A percentile compares a stretch with the other conserved stretches of the same genome.
phyloP scores from a whole-genome alignment of 2,797 vertebrate species.

The Pipistrellus nathusii region DNA sequence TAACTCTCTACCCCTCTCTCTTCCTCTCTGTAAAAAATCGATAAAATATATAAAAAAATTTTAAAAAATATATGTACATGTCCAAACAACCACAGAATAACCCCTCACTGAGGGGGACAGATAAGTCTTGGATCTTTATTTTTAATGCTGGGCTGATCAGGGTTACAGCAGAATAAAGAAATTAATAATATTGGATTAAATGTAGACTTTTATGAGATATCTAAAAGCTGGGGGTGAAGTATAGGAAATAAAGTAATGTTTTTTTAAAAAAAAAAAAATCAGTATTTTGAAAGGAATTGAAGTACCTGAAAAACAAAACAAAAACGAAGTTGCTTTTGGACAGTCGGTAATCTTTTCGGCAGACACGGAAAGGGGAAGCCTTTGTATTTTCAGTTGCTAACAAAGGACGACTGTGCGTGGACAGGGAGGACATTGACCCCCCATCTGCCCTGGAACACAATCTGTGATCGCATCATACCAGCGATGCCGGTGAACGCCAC shows the following conservation, averaged over 20 bases:
- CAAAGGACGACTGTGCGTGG: slow-evolving; percentile 61
- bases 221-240: slow-evolving; percentile 69
- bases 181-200: neutral
- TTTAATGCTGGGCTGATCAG: neutral
- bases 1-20: too few relatives aligned
- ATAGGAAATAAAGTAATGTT: slow-evolving; percentile 59
- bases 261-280: neutral
- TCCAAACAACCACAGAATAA: neutral
- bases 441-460: slow-evolving; percentile 1
- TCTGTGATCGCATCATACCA: neutral
- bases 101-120: neutral
- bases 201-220: slow-evolving; percentile 22
- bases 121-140: neutral
- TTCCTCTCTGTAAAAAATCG: too few relatives aligned
- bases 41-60: too few relatives aligned
- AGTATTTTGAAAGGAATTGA: slow-evolving; percentile 72
- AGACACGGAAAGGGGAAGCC: slow-evolving; percentile 72
- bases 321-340: slow-evolving; percentile 68
- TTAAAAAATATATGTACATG: neutral
- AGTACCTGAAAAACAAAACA: slow-evolving; percentile 38
- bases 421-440: slow-evolving; percentile 71
- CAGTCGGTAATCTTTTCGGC: slow-evolving; percentile 78
- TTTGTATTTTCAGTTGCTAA: slow-evolving; percentile 67
- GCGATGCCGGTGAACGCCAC: neutral
- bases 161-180: slow-evolving; percentile 33